Base-by-base conservation (phyloP, 2,888 invertebrate genomes). In the Choreutis nemorana region DNA sequence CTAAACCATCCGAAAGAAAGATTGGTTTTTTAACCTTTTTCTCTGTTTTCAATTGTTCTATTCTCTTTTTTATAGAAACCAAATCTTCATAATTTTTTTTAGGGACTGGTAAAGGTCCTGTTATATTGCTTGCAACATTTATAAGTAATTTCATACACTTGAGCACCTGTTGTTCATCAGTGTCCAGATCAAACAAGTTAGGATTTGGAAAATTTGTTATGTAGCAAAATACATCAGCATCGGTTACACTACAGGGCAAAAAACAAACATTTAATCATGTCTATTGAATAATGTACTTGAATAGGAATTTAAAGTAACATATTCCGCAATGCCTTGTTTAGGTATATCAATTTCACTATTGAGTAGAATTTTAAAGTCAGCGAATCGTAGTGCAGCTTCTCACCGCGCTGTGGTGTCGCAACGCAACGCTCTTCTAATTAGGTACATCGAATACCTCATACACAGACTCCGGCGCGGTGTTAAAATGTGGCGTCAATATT, bases 221-320 rank as follows among this genome's bases (percentile, higher is more conserved):
- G 30, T 71, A 54, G 36, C 67, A 67, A 45, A 72, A 68, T 9
- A 77, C 52, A 34, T 73, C 72, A 2, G 62, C 70, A 40, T 75
- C 75, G 46, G 53, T 33, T 54, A 65, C 37, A 26, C 75, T 68
- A 33, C 24, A 34, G 41, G 23, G 1, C 23, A 16, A 12, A 27
- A 21, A 27, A 9, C 15, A 7, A 12, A 6, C 18, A 12, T 13
- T 9, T 20, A 5, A 30, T 16, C 8, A 11, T 24, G 3, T 3
- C 15, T 4, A 14, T 6, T 9, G 14, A 18, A 7, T 23, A 4
- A 10, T 27, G n/a, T n/a, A n/a, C n/a, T n/a, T n/a, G n/a, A n/a
- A n/a, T n/a, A n/a, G n/a, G n/a, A n/a, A n/a, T n/a, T n/a, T n/a
- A n/a, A n/a, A n/a, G n/a, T n/a, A n/a, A n/a, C n/a, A n/a, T n/a